Evolutionary conservation across 2,113 vertebrate species (phyloP).

Genomic region (Malurus melanocephalus): DNA sequence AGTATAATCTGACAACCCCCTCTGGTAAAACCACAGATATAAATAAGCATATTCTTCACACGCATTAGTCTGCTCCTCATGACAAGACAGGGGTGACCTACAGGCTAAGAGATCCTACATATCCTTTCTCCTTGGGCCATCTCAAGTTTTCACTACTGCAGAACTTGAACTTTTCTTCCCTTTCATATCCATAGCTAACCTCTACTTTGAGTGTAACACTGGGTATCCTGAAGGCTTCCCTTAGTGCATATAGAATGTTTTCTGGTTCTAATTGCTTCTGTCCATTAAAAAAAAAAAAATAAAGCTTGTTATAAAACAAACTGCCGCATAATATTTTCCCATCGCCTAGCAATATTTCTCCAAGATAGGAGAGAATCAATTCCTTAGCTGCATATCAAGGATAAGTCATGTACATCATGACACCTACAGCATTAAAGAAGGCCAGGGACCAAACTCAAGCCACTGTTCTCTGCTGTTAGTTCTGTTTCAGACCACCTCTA

Average conservation of each 20-base stretch:
- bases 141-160: background rate
- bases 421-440: background rate
- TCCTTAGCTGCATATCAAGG: background rate
- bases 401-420: background rate
- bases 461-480: background rate
- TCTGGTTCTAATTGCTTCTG: background rate
- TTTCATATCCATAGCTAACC: background rate
- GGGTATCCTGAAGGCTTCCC: background rate
- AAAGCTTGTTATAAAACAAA: background rate
- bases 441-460: background rate
- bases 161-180: background rate
- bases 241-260: background rate
- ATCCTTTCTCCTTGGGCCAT: background rate
- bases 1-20: constrained; percentile 44
- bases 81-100: constrained; percentile 20
- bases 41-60: constrained; percentile 51
- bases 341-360: background rate
- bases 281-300: background rate
- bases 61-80: constrained; percentile 5
- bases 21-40: constrained; percentile 50
- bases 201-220: background rate
- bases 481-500: background rate
- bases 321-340: background rate
- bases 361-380: background rate
- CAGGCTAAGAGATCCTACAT: background rate